A percentile compares a stretch with the other conserved stretches of the same genome.
Evolutionary conservation across 2,113 vertebrate genomes (phyloP).

Genomic region (Felis catus): DNA sequence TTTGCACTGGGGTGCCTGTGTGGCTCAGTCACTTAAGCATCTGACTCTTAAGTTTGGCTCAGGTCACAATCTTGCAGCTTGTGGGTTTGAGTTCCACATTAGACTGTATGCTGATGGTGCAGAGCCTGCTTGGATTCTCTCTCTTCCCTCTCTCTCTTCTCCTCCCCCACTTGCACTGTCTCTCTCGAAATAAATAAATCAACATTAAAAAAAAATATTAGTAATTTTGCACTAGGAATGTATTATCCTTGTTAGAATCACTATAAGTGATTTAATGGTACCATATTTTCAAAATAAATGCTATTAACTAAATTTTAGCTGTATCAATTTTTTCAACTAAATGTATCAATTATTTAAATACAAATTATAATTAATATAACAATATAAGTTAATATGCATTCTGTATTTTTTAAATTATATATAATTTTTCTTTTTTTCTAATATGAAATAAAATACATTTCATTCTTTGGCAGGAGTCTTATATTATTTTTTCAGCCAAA

Average conservation of each 20-base stretch:
- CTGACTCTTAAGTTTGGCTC: no score
- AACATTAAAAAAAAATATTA: not conserved
- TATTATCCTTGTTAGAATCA: not conserved
- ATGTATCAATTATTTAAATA: not conserved
- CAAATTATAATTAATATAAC: not conserved
- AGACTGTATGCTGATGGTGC: no score
- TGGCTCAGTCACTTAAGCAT: no score
- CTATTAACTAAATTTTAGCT: not conserved
- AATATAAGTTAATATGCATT: not conserved
- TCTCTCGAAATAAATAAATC: no score
- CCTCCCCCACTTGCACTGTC: no score
- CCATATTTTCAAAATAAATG: not conserved
- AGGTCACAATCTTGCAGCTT: no score
- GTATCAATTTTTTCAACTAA: not conserved
- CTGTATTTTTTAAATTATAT: not conserved
- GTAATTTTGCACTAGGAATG: not conserved
- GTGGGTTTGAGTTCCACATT: no score
- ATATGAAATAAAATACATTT: not conserved
- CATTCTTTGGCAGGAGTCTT: not conserved
- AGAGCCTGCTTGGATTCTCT: no score
- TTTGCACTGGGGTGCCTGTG: not conserved
- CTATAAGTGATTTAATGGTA: not conserved
- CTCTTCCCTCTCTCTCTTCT: no score
- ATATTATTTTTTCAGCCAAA: not conserved
- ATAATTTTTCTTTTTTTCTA: not conserved